Percentiles rank a stretch among this genome's conserved stretches.
Conservation (phyloP, 2,797 vertebrate genomes). For the Etheostoma perlongum region DNA sequence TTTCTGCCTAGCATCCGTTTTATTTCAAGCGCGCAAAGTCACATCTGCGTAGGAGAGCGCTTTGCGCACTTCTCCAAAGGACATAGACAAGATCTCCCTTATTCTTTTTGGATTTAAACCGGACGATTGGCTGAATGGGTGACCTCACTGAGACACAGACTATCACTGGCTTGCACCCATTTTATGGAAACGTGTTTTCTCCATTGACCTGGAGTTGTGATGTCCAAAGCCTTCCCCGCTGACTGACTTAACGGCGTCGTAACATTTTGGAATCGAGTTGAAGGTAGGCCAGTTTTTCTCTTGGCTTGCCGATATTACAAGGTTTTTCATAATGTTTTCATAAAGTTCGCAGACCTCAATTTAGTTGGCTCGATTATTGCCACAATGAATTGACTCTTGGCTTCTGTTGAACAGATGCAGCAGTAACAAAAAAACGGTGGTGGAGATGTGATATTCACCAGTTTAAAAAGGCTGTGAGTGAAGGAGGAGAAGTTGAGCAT, state of each 20-base stretch:
- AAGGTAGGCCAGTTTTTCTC: constrained; percentile 84
- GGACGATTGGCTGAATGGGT: constrained; percentile 77
- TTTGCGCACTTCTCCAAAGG: constrained; percentile 75
- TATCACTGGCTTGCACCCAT: constrained; percentile 60
- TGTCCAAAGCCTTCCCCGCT: constrained; percentile 87
- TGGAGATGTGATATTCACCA: constrained; percentile 33
- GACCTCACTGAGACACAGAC: constrained; percentile 72
- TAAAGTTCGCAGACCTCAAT: constrained; percentile 87
- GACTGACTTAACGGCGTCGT: constrained; percentile 85
- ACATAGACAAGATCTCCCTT: constrained; percentile 69
- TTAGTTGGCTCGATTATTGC: constrained; percentile 80
- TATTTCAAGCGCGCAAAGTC: constrained; percentile 74
- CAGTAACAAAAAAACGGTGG: constrained; percentile 69
- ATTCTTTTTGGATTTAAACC: constrained; percentile 78
- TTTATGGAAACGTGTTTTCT: constrained; percentile 74
- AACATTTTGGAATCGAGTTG: constrained; percentile 89
- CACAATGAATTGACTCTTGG: constrained; percentile 76
- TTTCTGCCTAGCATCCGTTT: constrained; percentile 37
- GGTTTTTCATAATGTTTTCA: constrained; percentile 58
- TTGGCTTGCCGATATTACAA: constrained; percentile 35
- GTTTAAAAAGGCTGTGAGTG: constrained; percentile 7
- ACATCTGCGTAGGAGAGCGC: constrained; percentile 73
- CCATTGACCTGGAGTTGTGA: constrained; percentile 79
- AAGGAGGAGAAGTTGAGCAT: constrained; percentile 68
- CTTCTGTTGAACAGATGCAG: constrained; percentile 76